phyloP scores from a whole-genome alignment of 1,140 invertebrate genomes.

The Sycophaga agraensis region DNA sequence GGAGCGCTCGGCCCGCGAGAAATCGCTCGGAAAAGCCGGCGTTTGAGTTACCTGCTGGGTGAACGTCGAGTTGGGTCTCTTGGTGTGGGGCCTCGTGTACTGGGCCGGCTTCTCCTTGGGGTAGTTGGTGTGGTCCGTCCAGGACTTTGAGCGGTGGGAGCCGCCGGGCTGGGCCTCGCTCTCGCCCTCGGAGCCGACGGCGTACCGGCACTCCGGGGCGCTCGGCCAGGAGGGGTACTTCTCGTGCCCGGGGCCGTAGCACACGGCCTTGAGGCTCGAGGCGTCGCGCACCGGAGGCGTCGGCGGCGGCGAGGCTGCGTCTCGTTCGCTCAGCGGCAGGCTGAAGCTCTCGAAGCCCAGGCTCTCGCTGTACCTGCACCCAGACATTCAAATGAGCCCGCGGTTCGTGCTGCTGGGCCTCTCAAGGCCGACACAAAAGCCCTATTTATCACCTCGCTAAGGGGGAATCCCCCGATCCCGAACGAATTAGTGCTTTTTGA shows the following conservation, averaged over 20 bases:
- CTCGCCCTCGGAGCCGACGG: slow-evolving; percentile 23
- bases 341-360: slow-evolving; percentile 56
- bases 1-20: too few relatives aligned
- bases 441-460: too few relatives aligned
- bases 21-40: too few relatives aligned
- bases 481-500: too few relatives aligned
- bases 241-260: slow-evolving; percentile 75
- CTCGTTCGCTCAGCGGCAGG: slow-evolving; percentile 52
- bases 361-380: slow-evolving; percentile 57
- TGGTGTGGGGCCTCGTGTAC: slow-evolving; percentile 70
- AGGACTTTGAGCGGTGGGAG: slow-evolving; percentile 69
- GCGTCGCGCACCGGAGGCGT: slow-evolving; percentile 69
- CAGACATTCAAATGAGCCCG: too few relatives aligned
- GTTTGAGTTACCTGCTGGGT: slow-evolving; percentile 68
- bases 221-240: slow-evolving; percentile 80
- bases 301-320: slow-evolving; percentile 58
- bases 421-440: too few relatives aligned
- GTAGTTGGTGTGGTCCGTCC: slow-evolving; percentile 75
- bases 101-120: slow-evolving; percentile 69
- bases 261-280: slow-evolving; percentile 68
- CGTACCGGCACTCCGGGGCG: slow-evolving; percentile 44
- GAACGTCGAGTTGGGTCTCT: slow-evolving; percentile 66
- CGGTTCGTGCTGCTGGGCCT: too few relatives aligned
- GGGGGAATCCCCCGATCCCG: too few relatives aligned
- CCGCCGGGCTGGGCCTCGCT: slow-evolving; percentile 49